phyloP scores from a whole-genome alignment of 2,888 invertebrate species.

The Hermodice carunculata region DNA sequence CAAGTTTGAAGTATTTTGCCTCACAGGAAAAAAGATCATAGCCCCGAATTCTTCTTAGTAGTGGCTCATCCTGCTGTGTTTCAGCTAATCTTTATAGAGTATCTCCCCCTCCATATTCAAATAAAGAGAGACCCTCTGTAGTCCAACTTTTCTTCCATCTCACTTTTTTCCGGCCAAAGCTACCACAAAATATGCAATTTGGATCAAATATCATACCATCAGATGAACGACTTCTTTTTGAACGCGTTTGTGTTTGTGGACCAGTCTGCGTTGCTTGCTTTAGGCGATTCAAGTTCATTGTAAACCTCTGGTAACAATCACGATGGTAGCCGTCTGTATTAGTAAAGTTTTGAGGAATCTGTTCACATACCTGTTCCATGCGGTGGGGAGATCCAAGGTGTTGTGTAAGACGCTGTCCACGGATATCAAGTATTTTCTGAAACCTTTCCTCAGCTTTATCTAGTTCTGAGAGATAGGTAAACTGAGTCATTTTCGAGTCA shows the following conservation, averaged over 20 bases:
- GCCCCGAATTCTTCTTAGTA: neutral
- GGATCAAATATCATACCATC: neutral
- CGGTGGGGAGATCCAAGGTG: neutral
- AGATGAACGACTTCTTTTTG: neutral
- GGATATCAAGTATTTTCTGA: too few species aligned
- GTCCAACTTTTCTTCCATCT: neutral
- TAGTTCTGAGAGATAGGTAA: neutral
- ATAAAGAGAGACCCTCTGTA: neutral
- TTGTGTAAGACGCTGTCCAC: neutral
- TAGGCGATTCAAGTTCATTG: slow-evolving; percentile 16
- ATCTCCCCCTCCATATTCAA: neutral
- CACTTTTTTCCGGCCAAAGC: neutral
- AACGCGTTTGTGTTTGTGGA: neutral
- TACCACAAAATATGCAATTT: neutral
- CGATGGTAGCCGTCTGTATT: slow-evolving; percentile 12
- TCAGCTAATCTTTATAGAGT: neutral
- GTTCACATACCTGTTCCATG: neutral
- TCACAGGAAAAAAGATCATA: too few species aligned
- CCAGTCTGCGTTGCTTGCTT: neutral
- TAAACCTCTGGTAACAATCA: slow-evolving; percentile 15
- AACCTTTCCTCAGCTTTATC: slow-evolving; percentile 4
- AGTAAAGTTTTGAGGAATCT: slow-evolving; percentile 2
- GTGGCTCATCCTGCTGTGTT: neutral
- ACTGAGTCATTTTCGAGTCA: slow-evolving; percentile 9
- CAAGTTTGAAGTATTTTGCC: too few species aligned